phyloP scores from a whole-genome alignment of 2,888 invertebrate species.

The Cremastinae sp. region DNA sequence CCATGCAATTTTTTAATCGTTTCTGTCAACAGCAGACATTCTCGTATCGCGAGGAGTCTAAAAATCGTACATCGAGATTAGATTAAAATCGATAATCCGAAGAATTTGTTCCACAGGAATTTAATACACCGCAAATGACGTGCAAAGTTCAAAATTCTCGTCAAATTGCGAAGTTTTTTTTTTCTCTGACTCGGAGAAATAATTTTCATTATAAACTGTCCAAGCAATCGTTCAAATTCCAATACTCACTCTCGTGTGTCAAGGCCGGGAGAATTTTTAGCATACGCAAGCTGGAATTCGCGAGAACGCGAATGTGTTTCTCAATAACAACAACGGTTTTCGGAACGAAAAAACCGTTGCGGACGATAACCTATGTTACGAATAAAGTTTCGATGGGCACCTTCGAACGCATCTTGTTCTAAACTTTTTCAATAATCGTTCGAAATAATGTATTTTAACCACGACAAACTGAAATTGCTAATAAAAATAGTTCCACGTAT shows the following conservation, averaged over 20 bases:
- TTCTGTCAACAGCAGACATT: conserved; percentile 15
- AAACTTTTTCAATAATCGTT: conserved; percentile 4
- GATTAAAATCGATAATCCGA: conserved; percentile 19
- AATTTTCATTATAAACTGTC: not conserved
- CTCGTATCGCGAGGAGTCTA: conserved; percentile 27
- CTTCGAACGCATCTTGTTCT: conserved; percentile 27
- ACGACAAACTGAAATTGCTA: conserved; percentile 31
- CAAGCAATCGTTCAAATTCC: not conserved
- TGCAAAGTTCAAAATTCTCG: conserved; percentile 30
- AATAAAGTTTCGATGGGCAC: conserved; percentile 3
- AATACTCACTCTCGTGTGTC: conserved; percentile 10
- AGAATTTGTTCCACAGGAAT: not conserved
- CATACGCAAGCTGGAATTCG: conserved; percentile 17
- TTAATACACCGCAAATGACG: conserved; percentile 11
- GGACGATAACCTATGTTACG: conserved; percentile 43
- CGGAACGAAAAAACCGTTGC: conserved; percentile 21
- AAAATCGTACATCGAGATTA: conserved; percentile 50
- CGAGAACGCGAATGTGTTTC: conserved; percentile 6
- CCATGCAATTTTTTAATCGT: conserved; percentile 9
- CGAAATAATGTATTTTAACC: conserved; percentile 8
- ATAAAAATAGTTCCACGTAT: conserved; percentile 52
- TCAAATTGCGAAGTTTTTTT: not conserved
- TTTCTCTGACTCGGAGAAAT: not conserved
- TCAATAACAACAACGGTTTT: conserved; percentile 14
- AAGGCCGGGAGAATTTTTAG: not conserved